A percentile compares a stretch with the other conserved stretches of the same genome.
phyloP scores from a whole-genome alignment of 64 coral and sea anemone species.

The Hydrozoanthus tunicans region DNA sequence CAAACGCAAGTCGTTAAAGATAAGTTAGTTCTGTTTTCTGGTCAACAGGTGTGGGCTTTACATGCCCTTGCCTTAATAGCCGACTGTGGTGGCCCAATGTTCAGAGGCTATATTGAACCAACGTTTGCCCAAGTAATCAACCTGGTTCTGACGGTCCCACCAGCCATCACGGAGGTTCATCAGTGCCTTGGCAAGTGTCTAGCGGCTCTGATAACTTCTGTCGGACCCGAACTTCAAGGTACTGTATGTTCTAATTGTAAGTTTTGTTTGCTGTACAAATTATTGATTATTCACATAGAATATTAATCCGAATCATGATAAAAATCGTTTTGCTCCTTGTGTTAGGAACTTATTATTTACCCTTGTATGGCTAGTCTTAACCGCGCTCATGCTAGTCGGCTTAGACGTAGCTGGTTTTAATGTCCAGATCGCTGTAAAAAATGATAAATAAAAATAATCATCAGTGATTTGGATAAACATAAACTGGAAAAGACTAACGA shows the following conservation, averaged over 20 bases:
- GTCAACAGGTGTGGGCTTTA: conserved; percentile 88
- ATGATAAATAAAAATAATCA: too few relatives aligned
- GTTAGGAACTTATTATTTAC: too few relatives aligned
- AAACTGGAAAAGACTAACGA: too few relatives aligned
- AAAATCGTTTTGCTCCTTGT: too few relatives aligned
- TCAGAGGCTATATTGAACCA: conserved; percentile 95
- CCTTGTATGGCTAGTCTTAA: too few relatives aligned
- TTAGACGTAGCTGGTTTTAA: too few relatives aligned
- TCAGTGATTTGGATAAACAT: too few relatives aligned
- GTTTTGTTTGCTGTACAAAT: background rate
- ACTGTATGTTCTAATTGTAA: background rate
- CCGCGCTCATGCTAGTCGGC: too few relatives aligned
- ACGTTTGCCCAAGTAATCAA: conserved; percentile 92
- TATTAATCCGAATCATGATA: too few relatives aligned
- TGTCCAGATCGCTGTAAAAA: too few relatives aligned
- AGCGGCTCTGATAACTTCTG: conserved; percentile 92
- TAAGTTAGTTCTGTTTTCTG: background rate
- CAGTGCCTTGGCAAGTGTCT: conserved; percentile 96
- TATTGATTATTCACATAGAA: background rate
- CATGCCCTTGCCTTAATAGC: conserved; percentile 96
- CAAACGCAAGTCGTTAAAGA: too few relatives aligned
- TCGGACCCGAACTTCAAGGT: conserved; percentile 98
- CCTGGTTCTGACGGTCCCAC: conserved; percentile 78
- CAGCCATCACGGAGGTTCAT: conserved; percentile 92
- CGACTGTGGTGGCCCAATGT: conserved; percentile 99